These are phyloP conservation scores for Sardina pilchardus DNA, from an alignment of 2,113 vertebrate species.

Conservation along the genomic window DNA sequence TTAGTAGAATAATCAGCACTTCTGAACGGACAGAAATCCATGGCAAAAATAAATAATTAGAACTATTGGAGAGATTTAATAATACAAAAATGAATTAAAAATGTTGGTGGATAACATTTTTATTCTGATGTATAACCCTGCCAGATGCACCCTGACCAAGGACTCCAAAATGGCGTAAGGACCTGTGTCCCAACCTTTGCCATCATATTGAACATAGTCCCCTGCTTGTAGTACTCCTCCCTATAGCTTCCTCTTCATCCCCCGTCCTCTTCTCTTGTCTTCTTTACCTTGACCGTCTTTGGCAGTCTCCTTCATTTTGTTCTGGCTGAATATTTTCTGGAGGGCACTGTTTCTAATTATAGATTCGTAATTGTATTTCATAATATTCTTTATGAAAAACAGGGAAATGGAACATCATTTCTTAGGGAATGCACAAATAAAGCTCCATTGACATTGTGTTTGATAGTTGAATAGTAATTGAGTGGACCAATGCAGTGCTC, in stretches of 20 bases:
- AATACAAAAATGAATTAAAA: constrained; percentile 63
- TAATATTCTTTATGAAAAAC: neutral
- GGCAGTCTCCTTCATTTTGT: neutral
- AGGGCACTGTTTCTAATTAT: constrained; percentile 17
- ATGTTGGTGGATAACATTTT: constrained; percentile 72
- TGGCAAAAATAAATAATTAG: neutral
- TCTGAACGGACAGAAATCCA: neutral
- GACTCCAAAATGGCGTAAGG: constrained; percentile 81
- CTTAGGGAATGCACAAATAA: neutral
- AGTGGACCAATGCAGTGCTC: neutral
- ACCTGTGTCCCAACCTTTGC: constrained; percentile 62
- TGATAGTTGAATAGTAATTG: neutral
- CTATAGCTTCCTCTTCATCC: neutral
- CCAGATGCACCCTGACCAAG: constrained; percentile 78
- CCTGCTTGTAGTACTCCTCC: constrained; percentile 20
- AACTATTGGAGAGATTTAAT: constrained; percentile 38
- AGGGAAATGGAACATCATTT: neutral
- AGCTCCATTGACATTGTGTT: neutral
- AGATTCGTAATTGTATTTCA: neutral
- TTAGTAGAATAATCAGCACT: neutral
- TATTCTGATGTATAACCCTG: constrained; percentile 74
- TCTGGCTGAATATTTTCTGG: constrained; percentile 35
- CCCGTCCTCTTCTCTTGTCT: constrained; percentile 18
- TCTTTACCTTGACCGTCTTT: neutral
- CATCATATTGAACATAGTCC: constrained; percentile 49